Evolutionary conservation across 2,888 invertebrate genomes (phyloP).

Genomic region (Sinodicranocentrus sp.): DNA sequence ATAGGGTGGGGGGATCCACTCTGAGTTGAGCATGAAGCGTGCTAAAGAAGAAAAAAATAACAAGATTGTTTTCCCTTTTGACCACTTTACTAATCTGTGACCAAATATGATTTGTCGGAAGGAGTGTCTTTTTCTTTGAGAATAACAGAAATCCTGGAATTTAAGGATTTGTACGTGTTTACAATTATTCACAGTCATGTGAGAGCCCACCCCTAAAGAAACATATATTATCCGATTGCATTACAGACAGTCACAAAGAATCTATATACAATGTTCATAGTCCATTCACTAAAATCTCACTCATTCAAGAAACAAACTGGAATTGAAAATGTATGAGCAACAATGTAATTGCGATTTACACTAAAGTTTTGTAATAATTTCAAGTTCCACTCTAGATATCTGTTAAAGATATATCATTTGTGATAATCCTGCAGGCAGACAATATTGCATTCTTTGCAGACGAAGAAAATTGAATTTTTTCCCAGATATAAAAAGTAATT

Average conservation of each 20-base stretch:
- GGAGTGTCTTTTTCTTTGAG: constrained; percentile 5
- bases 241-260: too few relatives aligned
- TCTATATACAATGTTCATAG: too few relatives aligned
- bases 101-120: constrained; percentile 59
- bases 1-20: neutral
- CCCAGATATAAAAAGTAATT: neutral
- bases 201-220: constrained; percentile 30
- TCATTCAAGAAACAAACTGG: too few relatives aligned
- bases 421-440: too few relatives aligned
- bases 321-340: too few relatives aligned
- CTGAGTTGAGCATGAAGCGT: constrained; percentile 7
- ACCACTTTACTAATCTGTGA: constrained; percentile 45
- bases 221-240: too few relatives aligned
- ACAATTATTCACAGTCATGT: constrained; percentile 8
- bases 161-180: constrained; percentile 33
- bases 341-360: too few relatives aligned
- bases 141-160: neutral
- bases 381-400: too few relatives aligned
- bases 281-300: too few relatives aligned
- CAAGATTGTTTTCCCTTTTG: constrained; percentile 39
- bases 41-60: constrained; percentile 11
- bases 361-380: too few relatives aligned
- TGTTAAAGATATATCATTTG: too few relatives aligned
- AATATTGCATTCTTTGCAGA: constrained; percentile 14
- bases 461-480: constrained; percentile 18